These are phyloP conservation scores for Enteromius trimaculatus DNA, from an alignment of 2,797 vertebrate species.

Conservation along the genomic window DNA sequence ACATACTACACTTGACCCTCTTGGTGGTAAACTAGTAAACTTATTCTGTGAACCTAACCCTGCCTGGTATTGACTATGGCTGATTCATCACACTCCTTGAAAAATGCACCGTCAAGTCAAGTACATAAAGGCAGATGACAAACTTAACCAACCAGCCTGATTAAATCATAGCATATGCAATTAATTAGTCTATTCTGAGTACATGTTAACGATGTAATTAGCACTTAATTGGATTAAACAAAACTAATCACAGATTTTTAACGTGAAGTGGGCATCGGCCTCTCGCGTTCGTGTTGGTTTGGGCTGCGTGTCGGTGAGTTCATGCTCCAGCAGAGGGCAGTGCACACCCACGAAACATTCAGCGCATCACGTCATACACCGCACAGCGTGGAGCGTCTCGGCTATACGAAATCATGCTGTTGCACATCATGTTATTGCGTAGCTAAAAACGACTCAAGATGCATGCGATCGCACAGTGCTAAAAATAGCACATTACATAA, in stretches of 20 bases:
- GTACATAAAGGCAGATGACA: background rate
- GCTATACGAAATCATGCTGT: constrained; percentile 20
- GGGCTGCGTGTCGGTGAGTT: background rate
- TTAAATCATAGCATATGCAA: constrained; percentile 35
- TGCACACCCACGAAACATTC: constrained; percentile 69
- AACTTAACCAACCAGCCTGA: background rate
- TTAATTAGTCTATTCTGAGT: constrained; percentile 14
- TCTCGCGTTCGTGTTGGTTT: background rate
- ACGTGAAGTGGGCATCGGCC: background rate
- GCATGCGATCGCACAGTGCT: constrained; percentile 11
- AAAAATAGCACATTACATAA: background rate
- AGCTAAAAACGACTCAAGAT: constrained; percentile 16
- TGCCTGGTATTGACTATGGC: background rate
- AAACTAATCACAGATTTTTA: background rate
- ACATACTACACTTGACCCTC: background rate
- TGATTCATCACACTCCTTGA: background rate
- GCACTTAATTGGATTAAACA: constrained; percentile 23
- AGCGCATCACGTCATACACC: background rate
- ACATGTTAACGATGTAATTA: constrained; percentile 10
- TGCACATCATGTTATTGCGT: constrained; percentile 34
- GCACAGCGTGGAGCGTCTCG: background rate
- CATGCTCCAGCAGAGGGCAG: constrained; percentile 78
- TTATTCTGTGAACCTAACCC: background rate
- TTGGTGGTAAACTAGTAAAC: background rate
- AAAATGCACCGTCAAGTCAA: background rate